phyloP scores from a whole-genome alignment of 2,113 vertebrate genomes.

The Melanotaenia duboulayi region DNA sequence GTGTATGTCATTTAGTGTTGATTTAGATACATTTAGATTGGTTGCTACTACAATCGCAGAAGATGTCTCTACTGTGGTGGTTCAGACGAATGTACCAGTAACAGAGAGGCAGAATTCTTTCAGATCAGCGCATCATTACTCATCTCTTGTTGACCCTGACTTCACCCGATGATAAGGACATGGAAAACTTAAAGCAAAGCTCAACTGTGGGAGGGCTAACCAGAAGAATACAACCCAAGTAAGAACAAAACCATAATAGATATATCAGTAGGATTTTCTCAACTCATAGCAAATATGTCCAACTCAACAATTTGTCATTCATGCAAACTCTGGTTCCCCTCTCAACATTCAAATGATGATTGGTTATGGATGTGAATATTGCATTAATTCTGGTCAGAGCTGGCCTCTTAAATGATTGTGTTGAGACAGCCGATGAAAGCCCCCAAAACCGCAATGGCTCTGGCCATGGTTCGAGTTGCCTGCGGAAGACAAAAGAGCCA shows the following conservation, averaged over 20 bases:
- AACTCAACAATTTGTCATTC: constrained; percentile 75
- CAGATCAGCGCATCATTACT: constrained; percentile 4
- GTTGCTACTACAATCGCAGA: neutral
- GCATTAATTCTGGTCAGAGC: constrained; percentile 78
- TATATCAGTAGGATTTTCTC: constrained; percentile 59
- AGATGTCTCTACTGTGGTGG: constrained; percentile 9
- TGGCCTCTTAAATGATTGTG: constrained; percentile 68
- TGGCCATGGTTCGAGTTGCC: constrained; percentile 72
- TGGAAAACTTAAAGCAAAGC: constrained; percentile 42
- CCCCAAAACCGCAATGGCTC: constrained; percentile 74
- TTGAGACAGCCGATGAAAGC: constrained; percentile 78
- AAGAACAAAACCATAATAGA: constrained; percentile 67
- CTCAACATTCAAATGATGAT: constrained; percentile 58
- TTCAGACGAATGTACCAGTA: neutral
- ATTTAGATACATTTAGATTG: too few relatives aligned
- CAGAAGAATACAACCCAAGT: constrained; percentile 48
- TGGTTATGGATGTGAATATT: constrained; percentile 76
- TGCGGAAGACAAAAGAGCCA: constrained; percentile 76
- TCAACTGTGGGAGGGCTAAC: constrained; percentile 59
- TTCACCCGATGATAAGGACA: constrained; percentile 46
- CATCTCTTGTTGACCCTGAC: constrained; percentile 35
- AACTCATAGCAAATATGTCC: constrained; percentile 67
- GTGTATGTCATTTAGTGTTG: neutral
- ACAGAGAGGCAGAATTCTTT: constrained; percentile 15
- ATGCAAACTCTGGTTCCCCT: constrained; percentile 73